Conservation (phyloP, 1,140 invertebrate genomes). For the Phocides pigmalion region DNA sequence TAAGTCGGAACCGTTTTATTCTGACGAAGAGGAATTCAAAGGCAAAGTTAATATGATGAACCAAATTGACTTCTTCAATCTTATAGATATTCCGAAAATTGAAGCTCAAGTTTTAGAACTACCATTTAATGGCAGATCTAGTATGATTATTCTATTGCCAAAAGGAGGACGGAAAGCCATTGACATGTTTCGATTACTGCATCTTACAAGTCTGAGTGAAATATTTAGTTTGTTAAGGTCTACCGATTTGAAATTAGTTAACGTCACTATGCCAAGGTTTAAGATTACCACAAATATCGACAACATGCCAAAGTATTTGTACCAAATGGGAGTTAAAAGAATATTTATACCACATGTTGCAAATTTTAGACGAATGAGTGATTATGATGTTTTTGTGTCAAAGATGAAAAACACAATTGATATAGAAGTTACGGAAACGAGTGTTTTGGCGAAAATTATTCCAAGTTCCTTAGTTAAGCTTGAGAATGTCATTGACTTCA, state of each 20-base stretch:
- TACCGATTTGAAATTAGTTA: conserved; percentile 71
- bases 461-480: conserved; percentile 73
- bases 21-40: conserved; percentile 53
- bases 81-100: conserved; percentile 65
- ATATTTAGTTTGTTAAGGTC: conserved; percentile 80
- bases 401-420: conserved; percentile 86
- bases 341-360: conserved; percentile 85
- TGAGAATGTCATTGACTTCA: conserved; percentile 56
- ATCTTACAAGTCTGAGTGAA: conserved; percentile 74
- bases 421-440: conserved; percentile 89
- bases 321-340: conserved; percentile 86
- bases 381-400: conserved; percentile 80
- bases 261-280: conserved; percentile 87
- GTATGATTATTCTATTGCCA: conserved; percentile 87
- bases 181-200: conserved; percentile 75
- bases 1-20: conserved; percentile 66
- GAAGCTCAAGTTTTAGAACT: conserved; percentile 86
- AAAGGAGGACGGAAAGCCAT: conserved; percentile 49
- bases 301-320: conserved; percentile 83
- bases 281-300: conserved; percentile 84
- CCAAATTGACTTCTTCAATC: conserved; percentile 65
- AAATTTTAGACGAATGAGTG: conserved; percentile 86
- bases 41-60: conserved; percentile 82
- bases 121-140: conserved; percentile 85
- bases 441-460: conserved; percentile 85